phyloP scores from a whole-genome alignment of 2,888 invertebrate genomes.

The Machimus rusticus region DNA sequence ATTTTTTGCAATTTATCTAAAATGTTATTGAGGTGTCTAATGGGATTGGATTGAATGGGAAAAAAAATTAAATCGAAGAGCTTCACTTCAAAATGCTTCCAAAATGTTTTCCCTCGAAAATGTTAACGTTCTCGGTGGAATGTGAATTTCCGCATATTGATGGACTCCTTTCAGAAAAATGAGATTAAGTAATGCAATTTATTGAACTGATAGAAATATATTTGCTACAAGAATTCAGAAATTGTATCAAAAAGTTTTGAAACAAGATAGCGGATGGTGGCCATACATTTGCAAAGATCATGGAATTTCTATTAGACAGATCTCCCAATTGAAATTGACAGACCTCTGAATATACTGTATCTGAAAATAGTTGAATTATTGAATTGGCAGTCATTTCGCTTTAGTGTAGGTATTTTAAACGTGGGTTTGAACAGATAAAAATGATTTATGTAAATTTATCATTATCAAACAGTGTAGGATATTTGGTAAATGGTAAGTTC shows the following conservation, averaged over 20 bases:
- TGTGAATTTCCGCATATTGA: background rate
- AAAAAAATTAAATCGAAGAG: background rate
- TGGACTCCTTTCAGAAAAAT: background rate
- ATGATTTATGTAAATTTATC: no score
- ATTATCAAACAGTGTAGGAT: no score
- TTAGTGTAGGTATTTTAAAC: no score
- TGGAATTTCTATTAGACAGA: no score
- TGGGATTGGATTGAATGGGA: background rate
- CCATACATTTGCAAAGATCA: no score
- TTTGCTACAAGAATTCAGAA: background rate
- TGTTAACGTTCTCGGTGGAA: background rate
- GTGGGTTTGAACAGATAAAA: no score
- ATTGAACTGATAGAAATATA: background rate
- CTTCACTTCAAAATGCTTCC: background rate
- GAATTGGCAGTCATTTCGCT: no score
- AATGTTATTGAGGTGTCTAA: background rate
- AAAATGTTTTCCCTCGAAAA: background rate
- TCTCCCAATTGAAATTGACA: no score
- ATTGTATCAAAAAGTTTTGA: background rate
- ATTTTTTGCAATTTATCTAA: background rate
- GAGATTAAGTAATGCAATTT: background rate
- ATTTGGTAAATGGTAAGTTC: no score
- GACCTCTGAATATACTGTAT: no score
- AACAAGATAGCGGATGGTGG: background rate
- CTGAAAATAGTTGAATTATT: no score